Evolutionary conservation across 2,888 invertebrate species (phyloP).

Genomic region (Athripsodes cinereus): DNA sequence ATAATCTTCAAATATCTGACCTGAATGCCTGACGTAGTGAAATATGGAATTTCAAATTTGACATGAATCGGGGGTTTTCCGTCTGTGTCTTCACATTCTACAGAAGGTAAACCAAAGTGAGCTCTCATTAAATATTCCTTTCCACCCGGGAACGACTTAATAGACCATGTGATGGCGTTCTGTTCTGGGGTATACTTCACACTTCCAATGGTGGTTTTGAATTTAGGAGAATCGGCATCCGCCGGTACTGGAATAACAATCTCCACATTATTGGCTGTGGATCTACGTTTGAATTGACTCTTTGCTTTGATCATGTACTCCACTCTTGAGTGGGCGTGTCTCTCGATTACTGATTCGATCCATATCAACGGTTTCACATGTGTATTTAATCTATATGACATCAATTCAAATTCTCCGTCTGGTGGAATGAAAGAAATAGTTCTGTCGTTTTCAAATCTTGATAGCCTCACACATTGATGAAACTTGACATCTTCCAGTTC

Average conservation of each 20-base stretch:
- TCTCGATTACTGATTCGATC: constrained; percentile 98
- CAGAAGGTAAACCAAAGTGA: constrained; percentile 95
- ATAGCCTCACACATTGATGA: constrained; percentile 95
- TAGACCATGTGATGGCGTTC: constrained; percentile 95
- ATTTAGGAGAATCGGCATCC: constrained; percentile 98
- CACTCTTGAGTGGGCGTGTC: constrained; percentile 94
- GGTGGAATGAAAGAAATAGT: constrained; percentile 99
- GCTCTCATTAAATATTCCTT: constrained; percentile 98
- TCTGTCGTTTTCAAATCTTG: constrained; percentile 95
- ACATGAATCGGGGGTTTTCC: constrained; percentile 98
- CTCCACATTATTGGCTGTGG: constrained; percentile 98
- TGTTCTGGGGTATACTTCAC: constrained; percentile 97
- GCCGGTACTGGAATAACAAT: constrained; percentile 93
- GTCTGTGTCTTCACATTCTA: constrained; percentile 88
- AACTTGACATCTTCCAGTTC: constrained; percentile 98
- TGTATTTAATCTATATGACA: constrained; percentile 96
- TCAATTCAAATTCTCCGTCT: constrained; percentile 97
- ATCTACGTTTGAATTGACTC: constrained; percentile 94
- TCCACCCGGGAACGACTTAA: constrained; percentile 96
- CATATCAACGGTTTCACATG: constrained; percentile 97
- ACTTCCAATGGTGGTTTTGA: constrained; percentile 94
- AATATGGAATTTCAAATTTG: constrained; percentile 98
- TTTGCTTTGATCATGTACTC: constrained; percentile 99
- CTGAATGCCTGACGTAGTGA: constrained; percentile 98
- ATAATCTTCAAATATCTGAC: constrained; percentile 96